phyloP scores from a whole-genome alignment of 2,888 invertebrate species.

The Xestia sexstrigata region DNA sequence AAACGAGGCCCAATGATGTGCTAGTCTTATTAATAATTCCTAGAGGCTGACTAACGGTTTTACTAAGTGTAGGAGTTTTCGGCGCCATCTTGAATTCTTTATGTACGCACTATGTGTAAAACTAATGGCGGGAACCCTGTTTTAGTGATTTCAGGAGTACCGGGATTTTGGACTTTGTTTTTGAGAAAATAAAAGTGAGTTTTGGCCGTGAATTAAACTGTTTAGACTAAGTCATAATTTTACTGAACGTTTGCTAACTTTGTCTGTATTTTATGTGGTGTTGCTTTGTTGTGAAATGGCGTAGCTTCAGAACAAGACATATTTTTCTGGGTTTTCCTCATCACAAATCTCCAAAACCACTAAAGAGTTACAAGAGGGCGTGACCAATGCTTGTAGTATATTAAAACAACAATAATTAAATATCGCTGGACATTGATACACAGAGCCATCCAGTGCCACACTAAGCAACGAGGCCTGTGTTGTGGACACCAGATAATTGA shows the following conservation, averaged over 20 bases:
- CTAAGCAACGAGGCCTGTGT: too few relatives aligned
- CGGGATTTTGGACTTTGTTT: conserved; percentile 9
- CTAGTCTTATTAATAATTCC: conserved; percentile 56
- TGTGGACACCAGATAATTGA: too few relatives aligned
- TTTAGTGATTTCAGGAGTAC: background rate
- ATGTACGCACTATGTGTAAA: conserved; percentile 42
- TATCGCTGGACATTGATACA: too few relatives aligned
- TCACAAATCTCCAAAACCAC: too few relatives aligned
- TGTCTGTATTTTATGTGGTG: conserved; percentile 13
- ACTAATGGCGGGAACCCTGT: conserved; percentile 33
- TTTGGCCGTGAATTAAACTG: background rate
- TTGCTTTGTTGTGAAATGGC: background rate
- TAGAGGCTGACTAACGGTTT: conserved; percentile 46
- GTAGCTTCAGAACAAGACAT: background rate
- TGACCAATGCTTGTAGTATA: too few relatives aligned
- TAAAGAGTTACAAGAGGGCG: too few relatives aligned
- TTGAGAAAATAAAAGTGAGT: rapidly evolving
- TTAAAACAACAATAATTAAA: too few relatives aligned
- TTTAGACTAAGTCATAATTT: conserved; percentile 17
- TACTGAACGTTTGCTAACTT: conserved; percentile 33
- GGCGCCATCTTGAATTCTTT: conserved; percentile 42
- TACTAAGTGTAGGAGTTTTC: conserved; percentile 42
- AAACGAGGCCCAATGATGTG: conserved; percentile 44
- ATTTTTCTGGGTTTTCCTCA: too few relatives aligned
- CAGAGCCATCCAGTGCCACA: too few relatives aligned